Base-by-base conservation (phyloP, 2,797 vertebrate species). In the Tarsius wallacei region DNA sequence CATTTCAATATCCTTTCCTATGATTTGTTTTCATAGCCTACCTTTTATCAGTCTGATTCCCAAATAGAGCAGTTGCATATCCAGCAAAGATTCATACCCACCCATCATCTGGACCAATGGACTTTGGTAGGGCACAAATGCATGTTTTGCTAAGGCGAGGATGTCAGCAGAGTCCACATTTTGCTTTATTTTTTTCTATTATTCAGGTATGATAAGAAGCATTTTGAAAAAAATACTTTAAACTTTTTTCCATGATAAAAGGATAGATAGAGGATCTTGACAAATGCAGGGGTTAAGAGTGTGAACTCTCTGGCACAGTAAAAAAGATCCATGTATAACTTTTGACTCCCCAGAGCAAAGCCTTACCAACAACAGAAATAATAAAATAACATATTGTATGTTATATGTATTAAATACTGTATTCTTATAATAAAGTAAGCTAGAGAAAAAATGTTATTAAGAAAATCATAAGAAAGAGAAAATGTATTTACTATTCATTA, bases 1-100 rank as follows among this genome's bases (percentile, higher is more conserved):
- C 10, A 80, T n/a, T 96, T 97, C 96, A 94, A 86, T 90, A 96
- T 64, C 22, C 78, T 88, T 42, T 76, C n/a, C n/a, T 98, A 33
- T 97, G 70, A 97, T 96, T 97, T 97, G 95, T 98, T 97, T 97
- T 81, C 1, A 89, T 92, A 84, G 87, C 36, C 19, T 91, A 68
- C 63, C n/a, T 94, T 78, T 94, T 93, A 6, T 74, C 80, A 90
- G 15, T 93, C 63, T 64, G 0, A 87, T 1, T 89, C 80, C 70
- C 96, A 91, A 95, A 63, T 49, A 91, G 7, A 9, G 1, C 49
- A 94, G 61, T 53, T 97, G 51, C 22, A 61, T 63, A 96, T 88
- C 61, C 68, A 87, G 74, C 61, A 93, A 28, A 86, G 59, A 96
- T 95, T 94, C 94, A 57, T 81, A 82, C 16, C 76, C 76, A 73